Base-by-base conservation (phyloP, 1,140 invertebrate genomes). In the Berghia stephanieae region DNA sequence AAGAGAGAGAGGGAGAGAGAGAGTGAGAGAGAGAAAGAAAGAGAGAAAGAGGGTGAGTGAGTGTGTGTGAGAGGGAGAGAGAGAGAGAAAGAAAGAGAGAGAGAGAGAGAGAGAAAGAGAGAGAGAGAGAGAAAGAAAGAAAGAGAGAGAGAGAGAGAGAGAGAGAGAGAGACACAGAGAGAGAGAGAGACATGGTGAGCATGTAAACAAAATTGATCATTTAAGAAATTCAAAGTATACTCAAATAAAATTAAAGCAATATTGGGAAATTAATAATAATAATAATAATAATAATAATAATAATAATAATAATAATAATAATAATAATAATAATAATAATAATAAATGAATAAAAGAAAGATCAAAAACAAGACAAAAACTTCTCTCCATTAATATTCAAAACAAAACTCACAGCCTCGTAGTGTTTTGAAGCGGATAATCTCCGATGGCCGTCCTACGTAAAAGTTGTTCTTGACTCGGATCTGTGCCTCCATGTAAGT, bases 391-490 rank as follows among this genome's bases (percentile, higher is more conserved):
- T 31, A 57, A 57, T 40, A 68, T 60, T 44, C 55, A 70, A 36
- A 70, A 69, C 55, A 75, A 74, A 63, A 77, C 80, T 81, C 77
- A 86, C 83, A 81, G 77, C 85, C 85, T 34, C 76, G 52, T 24
- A 43, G 4, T n/a, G 83, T 86, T 21, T 42, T 27, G 49, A 84
- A 84, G 8, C 60, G 40, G 1, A 82, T 44, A n/a, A 79, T 68
- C 21, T 81, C 79, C 55, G 82, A 79, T 1, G 85, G 85, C 36
- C 57, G 74, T n/a, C 83, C 78, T 2, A 82, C 82, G 67, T 84
- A 86, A 55, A 78, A 83, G 40, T 83, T 84, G 74, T 86, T 86
- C 70, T 83, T 82, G 1, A 85, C 83, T 27, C 78, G 57, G 6
- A 85, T 78, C 43, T 80, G 82, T 0, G 80, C 82, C 78, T 85